Conservation (phyloP, 2,888 invertebrate genomes). For the Diadegma fenestrale region DNA sequence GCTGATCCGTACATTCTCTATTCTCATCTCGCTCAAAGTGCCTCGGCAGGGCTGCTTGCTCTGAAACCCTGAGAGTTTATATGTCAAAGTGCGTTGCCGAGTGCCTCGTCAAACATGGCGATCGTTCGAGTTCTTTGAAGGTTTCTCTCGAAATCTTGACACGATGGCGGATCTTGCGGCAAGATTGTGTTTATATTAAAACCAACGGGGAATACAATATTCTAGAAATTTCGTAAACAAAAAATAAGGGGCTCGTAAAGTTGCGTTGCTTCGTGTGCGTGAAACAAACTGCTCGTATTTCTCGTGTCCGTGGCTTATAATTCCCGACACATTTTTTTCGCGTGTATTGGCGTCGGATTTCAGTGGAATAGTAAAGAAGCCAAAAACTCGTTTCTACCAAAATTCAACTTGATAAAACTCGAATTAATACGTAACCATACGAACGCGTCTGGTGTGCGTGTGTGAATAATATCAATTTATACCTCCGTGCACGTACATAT, state of each 20-base stretch:
- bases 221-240: neutral
- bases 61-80: constrained; percentile 1
- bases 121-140: constrained; percentile 35
- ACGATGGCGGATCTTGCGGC: constrained; percentile 10
- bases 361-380: neutral
- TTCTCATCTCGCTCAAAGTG: constrained; percentile 25
- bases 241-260: neutral
- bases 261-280: neutral
- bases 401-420: neutral
- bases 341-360: neutral
- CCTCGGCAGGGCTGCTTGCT: constrained; percentile 3
- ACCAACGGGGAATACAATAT: neutral
- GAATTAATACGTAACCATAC: neutral
- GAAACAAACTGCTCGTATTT: constrained; percentile 3
- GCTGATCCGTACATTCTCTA: constrained; percentile 15
- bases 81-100: constrained; percentile 29
- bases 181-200: constrained; percentile 1
- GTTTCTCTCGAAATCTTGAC: constrained; percentile 10
- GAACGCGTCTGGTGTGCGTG: neutral
- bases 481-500: neutral
- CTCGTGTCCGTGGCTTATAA: neutral
- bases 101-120: constrained; percentile 49
- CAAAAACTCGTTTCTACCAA: neutral
- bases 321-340: neutral
- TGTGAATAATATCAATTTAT: neutral